phyloP scores from a whole-genome alignment of 2,797 vertebrate species.

The Chelon labrosus region DNA sequence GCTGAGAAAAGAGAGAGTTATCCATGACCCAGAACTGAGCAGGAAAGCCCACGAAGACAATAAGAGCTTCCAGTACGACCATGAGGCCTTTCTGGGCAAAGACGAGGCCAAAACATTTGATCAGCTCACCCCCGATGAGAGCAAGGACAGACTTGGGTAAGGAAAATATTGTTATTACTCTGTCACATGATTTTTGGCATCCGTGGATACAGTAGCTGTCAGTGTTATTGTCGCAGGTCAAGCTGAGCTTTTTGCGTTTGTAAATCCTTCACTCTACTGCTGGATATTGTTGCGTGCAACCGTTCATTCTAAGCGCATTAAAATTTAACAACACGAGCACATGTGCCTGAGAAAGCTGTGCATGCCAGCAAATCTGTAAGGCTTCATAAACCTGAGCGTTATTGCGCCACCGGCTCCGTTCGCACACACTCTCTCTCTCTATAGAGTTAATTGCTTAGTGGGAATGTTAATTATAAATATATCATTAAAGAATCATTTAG shows the following conservation, averaged over 20 bases:
- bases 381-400: conserved; percentile 11
- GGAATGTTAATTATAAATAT: conserved; percentile 62
- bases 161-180: conserved; percentile 28
- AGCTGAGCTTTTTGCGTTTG: not conserved
- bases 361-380: conserved; percentile 42
- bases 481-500: conserved; percentile 44
- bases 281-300: conserved; percentile 45
- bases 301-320: conserved; percentile 33
- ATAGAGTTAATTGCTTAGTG: conserved; percentile 37
- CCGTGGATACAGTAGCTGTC: not conserved
- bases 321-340: conserved; percentile 43
- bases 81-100: conserved; percentile 97
- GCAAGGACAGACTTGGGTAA: conserved; percentile 93
- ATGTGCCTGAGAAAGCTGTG: conserved; percentile 55
- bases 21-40: conserved; percentile 84
- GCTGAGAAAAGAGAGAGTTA: conserved; percentile 89
- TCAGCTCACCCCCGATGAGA: conserved; percentile 94
- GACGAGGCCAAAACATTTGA: conserved; percentile 95
- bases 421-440: conserved; percentile 33
- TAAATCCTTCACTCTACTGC: conserved; percentile 30
- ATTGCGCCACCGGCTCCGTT: conserved; percentile 19
- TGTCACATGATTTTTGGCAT: not conserved
- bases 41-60: conserved; percentile 87
- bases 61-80: conserved; percentile 93
- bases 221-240: not conserved